Base-by-base conservation (phyloP, 1,140 invertebrate genomes). In the Eupristina koningsbergeri region DNA sequence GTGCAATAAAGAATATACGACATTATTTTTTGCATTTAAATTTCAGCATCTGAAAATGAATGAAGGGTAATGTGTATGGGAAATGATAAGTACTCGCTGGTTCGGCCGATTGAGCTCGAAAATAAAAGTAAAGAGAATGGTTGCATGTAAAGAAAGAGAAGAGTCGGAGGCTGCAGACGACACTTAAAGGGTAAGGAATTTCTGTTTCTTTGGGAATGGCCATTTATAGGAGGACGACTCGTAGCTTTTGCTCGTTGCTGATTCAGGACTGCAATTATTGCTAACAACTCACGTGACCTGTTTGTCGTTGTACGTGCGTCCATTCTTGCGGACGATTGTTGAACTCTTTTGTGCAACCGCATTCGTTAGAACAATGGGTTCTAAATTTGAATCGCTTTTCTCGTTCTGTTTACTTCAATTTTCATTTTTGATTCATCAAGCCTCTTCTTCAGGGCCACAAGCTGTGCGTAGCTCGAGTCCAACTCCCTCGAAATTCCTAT, bases 141-240 rank as follows among this genome's bases (percentile, higher is more conserved):
- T 13, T 3, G n/a, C n/a, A n/a, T n/a, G 47, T 19, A 75, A 26
- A 75, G 3, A 19, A 31, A 17, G 41, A 45, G 19, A 45, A 29
- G 13, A 26, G 7, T 76, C 47, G 47, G 34, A 26, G 34, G 3
- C 26, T 39, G 22, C 17, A 36, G 8, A 6, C n/a, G 13, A 36
- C 39, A 58, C 81, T 41, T 41, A 71, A 77, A 50, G 53, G 11
- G 45, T 41, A 15, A 73, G 74, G 47, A 83, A 79, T 83, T 83
- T 79, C 73, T 69, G 81, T 31, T 29, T 67, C 82, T 79, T 58
- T 79, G 36, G 82, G 61, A 83, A 83, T 83, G 67, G 26, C 64
- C 82, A 83, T 79, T 83, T 83, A 78, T 78, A 83, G 82, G 39
- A 34, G 26, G 45, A 77, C 74, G 61, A 69, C 45, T 58, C 19